Conservation (phyloP, 2,797 vertebrate genomes). For the Triplophysa bombifrons region DNA sequence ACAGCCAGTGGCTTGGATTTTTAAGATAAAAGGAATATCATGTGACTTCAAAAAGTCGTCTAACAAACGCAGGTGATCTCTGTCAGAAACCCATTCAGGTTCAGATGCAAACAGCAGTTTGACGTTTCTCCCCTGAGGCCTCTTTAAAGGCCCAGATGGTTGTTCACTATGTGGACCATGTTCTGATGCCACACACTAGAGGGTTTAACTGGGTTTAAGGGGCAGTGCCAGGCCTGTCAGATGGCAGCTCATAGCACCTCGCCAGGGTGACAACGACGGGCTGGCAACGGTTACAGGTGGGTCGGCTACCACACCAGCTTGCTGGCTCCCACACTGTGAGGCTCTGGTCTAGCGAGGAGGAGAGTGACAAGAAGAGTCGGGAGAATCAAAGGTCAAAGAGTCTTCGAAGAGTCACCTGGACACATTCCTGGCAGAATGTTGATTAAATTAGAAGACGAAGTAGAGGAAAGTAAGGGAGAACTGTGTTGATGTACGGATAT, state of each 20-base stretch:
- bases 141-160: constrained; percentile 54
- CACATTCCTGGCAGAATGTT: background rate
- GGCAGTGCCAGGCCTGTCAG: constrained; percentile 61
- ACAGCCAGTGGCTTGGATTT: background rate
- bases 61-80: constrained; percentile 36
- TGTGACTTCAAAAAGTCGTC: background rate
- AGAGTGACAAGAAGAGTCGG: constrained; percentile 56
- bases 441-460: background rate
- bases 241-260: constrained; percentile 62
- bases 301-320: constrained; percentile 58
- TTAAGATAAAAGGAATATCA: background rate
- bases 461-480: background rate
- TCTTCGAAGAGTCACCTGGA: background rate
- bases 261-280: constrained; percentile 51
- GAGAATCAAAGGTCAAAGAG: constrained; percentile 12
- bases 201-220: constrained; percentile 49
- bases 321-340: constrained; percentile 62
- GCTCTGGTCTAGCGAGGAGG: constrained; percentile 60
- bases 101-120: constrained; percentile 50
- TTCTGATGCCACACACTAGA: constrained; percentile 51
- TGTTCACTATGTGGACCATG: constrained; percentile 51
- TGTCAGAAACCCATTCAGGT: constrained; percentile 31
- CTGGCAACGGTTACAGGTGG: constrained; percentile 64
- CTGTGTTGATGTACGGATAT: background rate
- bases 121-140: constrained; percentile 53